phyloP scores from a whole-genome alignment of 2,888 invertebrate species.

The Spialia ferax region DNA sequence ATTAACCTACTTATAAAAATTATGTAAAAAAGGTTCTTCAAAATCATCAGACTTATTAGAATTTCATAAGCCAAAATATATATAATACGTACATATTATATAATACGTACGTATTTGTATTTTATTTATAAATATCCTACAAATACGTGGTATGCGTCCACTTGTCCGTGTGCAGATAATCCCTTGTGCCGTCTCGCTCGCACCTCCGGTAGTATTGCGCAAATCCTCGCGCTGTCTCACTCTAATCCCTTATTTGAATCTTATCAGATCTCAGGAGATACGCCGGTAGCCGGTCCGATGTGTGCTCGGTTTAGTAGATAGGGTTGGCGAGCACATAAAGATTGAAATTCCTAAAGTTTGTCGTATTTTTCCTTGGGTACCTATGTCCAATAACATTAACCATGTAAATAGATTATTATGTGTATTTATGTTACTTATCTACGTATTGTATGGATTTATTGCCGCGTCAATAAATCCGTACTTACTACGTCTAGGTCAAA shows the following conservation, averaged over 20 bases:
- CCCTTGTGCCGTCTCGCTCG: conserved; percentile 70
- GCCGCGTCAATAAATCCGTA: too few relatives aligned
- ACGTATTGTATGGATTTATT: too few relatives aligned
- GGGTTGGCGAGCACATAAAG: conserved; percentile 56
- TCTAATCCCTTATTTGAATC: conserved; percentile 88
- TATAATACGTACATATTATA: conserved; percentile 1
- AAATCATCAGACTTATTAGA: neutral
- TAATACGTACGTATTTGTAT: conserved; percentile 14
- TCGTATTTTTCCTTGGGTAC: too few relatives aligned
- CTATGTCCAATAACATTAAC: too few relatives aligned
- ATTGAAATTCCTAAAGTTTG: neutral
- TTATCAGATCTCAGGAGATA: conserved; percentile 86
- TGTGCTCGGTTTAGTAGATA: conserved; percentile 69
- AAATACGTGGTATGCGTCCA: conserved; percentile 59
- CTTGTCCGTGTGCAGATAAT: conserved; percentile 82
- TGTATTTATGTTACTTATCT: too few relatives aligned
- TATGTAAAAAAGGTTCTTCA: too few relatives aligned
- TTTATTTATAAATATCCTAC: conserved; percentile 48
- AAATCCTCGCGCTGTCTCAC: conserved; percentile 78
- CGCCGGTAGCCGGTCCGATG: conserved; percentile 75
- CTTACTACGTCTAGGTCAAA: too few relatives aligned
- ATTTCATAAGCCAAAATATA: neutral
- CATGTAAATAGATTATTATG: too few relatives aligned
- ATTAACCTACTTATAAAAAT: too few relatives aligned
- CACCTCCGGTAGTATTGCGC: conserved; percentile 65